These are phyloP conservation scores for Sturnira hondurensis DNA, from an alignment of 2,113 vertebrate genomes.

Conservation along the genomic window DNA sequence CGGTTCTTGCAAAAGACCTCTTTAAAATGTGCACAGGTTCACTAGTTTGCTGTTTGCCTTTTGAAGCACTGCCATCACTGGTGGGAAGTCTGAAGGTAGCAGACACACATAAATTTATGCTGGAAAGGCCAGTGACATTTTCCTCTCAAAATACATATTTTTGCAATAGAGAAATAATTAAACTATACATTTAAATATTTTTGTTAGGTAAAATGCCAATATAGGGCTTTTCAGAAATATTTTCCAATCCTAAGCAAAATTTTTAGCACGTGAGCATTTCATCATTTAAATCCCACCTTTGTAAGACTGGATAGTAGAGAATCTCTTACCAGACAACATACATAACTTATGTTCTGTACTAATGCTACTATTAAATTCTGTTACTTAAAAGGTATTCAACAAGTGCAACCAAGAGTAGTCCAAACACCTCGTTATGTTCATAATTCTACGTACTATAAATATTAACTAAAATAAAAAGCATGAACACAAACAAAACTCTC, in stretches of 20 bases:
- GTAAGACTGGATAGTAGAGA: neutral
- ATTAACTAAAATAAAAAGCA: neutral
- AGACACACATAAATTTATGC: slow-evolving; percentile 21
- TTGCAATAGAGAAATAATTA: neutral
- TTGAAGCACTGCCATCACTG: slow-evolving; percentile 94
- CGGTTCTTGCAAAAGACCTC: slow-evolving; percentile 96
- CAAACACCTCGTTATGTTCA: neutral
- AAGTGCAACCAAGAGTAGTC: neutral
- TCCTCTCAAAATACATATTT: neutral
- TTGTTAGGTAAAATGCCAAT: neutral
- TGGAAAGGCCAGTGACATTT: slow-evolving; percentile 11
- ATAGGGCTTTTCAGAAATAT: neutral
- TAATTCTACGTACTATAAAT: neutral
- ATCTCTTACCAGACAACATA: neutral
- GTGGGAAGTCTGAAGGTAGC: slow-evolving; percentile 89
- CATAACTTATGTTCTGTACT: neutral
- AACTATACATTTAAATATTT: neutral
- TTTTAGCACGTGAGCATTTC: neutral
- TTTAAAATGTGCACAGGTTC: slow-evolving; percentile 98
- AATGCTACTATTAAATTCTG: neutral
- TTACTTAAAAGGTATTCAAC: neutral
- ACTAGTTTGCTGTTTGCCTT: slow-evolving; percentile 97
- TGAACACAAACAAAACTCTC: neutral
- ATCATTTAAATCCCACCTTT: neutral
- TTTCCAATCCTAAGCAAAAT: neutral